Evolutionary conservation across 2,888 invertebrate genomes (phyloP), one percentile per base, ranked within the genome.

Genomic region (Scaptodrosophila latifasciaeformis): DNA sequence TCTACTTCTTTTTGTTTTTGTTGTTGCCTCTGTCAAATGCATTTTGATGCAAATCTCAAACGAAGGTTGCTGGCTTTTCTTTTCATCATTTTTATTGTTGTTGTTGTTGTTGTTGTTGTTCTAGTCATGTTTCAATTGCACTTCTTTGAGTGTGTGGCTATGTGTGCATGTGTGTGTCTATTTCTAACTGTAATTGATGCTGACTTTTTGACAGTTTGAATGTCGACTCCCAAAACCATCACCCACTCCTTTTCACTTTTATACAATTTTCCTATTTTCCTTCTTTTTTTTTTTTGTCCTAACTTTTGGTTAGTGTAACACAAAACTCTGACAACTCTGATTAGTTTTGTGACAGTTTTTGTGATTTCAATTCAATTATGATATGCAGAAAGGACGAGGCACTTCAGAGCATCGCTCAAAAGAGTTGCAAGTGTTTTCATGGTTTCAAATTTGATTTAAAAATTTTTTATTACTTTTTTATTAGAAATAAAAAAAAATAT

Each of bases 131-230:
- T 62, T 56, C 51, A 43, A 45, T 49, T 57, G 51, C 66, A 68
- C 60, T 76, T 74, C 72, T 74, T 81, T 79, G 70, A 76, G 67
- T 65, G 37, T 13, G 37, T 37, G 37, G 15, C 10, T 17, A 9
- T 37, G 37, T 13, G 37, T 37, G 2, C 9, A 6, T 17, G 10
- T 34, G 34, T 17, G 17, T 53, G 43, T 35, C 47, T 50, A 13
- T 56, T 65, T 68, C 65, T 66, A 72, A 69, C 70, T 81, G 75
- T 83, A 81, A 83, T 82, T 83, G 80, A 83, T 71, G 77, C 75
- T 82, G 83, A 82, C 84, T 83, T 83, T 84, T 72, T 82, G 83
- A 84, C 83, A 84, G 82, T 80, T 83, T 79, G 70, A 72, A 81
- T 75, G 78, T 70, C 65, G 76, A 61, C 17, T 35, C 37, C 7